Conservation (phyloP, 2,113 vertebrate species). For the Eptatretus burgeri region DNA sequence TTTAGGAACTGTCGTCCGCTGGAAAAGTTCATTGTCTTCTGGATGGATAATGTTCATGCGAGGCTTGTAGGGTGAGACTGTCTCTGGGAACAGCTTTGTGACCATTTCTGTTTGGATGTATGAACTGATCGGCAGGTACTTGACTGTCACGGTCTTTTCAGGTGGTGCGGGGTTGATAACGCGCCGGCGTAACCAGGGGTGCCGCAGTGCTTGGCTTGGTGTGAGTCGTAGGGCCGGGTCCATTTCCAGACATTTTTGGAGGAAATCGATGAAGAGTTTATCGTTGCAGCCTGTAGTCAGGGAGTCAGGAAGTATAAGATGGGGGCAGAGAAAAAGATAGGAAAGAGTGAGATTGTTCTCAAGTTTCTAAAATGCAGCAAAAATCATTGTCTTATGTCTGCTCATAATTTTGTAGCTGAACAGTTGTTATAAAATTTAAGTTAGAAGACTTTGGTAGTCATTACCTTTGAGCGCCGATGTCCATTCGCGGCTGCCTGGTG, state of each 20-base stretch:
- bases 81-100: conserved; percentile 2
- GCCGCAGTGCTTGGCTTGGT: conserved; percentile 2
- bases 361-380: too few species aligned
- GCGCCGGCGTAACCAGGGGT: conserved; percentile 5
- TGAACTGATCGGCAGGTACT: conserved; percentile 3
- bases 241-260: neutral
- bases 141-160: neutral
- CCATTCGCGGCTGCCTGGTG: conserved; percentile 69
- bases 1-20: conserved; percentile 2
- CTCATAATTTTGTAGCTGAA: too few species aligned
- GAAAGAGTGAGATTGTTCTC: too few species aligned
- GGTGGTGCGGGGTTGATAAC: conserved; percentile 1
- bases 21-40: neutral
- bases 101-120: conserved; percentile 4
- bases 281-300: neutral
- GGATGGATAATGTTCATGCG: conserved; percentile 5
- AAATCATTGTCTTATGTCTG: too few species aligned
- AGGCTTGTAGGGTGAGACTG: neutral
- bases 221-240: conserved; percentile 4
- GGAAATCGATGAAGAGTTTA: conserved; percentile 6
- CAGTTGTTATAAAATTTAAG: too few species aligned
- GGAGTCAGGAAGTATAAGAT: neutral
- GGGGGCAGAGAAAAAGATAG: too few species aligned
- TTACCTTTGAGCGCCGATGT: conserved; percentile 60
- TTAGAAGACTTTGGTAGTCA: conserved; percentile 23